Evolutionary conservation across 1,140 invertebrate species (phyloP).

Genomic region (Ostrea denselamellosa): DNA sequence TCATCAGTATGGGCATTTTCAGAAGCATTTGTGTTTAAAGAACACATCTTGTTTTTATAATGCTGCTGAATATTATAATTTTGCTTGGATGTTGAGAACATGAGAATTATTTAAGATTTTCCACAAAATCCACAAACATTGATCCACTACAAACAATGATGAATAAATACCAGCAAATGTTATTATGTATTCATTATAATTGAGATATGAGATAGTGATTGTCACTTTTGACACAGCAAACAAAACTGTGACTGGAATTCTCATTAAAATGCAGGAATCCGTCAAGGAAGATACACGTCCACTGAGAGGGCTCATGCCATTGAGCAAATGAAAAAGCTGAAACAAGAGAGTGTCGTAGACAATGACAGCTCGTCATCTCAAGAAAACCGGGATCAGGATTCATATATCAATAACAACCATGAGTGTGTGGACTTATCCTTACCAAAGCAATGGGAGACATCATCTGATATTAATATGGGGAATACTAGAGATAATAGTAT

Average conservation of each 20-base stretch:
- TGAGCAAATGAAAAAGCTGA: not conserved
- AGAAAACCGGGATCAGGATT: not conserved
- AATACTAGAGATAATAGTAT: not conserved
- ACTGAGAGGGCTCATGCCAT: not conserved
- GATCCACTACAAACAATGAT: too few species aligned
- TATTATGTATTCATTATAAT: too few species aligned
- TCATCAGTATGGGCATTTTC: too few species aligned
- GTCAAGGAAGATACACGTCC: conserved; percentile 16
- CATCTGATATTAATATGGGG: not conserved
- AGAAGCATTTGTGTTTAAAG: too few species aligned
- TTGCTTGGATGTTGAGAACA: too few species aligned
- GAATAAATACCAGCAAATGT: too few species aligned
- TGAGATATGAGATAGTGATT: too few species aligned
- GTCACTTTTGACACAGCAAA: too few species aligned
- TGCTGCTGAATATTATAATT: too few species aligned
- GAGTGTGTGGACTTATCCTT: not conserved
- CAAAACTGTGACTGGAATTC: not conserved
- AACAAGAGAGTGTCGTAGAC: not conserved
- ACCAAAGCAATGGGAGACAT: not conserved
- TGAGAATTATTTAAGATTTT: too few species aligned
- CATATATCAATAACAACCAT: not conserved
- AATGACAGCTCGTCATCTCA: not conserved
- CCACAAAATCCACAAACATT: too few species aligned
- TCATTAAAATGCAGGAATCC: not conserved
- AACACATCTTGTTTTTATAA: too few species aligned